phyloP scores from a whole-genome alignment of 2,888 invertebrate species.

The Troglohyphantes excavatus region DNA sequence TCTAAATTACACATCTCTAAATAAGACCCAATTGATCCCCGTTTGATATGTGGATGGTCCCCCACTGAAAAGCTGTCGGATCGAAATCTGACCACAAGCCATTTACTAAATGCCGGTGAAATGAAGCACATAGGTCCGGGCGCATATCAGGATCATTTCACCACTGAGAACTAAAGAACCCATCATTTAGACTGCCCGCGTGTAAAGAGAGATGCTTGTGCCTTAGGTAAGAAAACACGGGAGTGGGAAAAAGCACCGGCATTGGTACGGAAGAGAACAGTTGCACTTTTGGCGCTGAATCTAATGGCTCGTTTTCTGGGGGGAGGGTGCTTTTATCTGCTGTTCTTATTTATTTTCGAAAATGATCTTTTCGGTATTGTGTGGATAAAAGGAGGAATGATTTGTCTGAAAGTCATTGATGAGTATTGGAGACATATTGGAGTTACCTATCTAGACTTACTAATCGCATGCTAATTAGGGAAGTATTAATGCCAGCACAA shows the following conservation, averaged over 20 bases:
- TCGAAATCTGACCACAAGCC: constrained; percentile 57
- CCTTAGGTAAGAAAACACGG: not conserved
- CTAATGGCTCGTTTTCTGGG: not conserved
- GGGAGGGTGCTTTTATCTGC: not conserved
- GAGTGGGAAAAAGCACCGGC: constrained; percentile 14
- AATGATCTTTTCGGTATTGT: not conserved
- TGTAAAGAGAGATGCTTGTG: not conserved
- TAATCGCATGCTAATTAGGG: too few species aligned
- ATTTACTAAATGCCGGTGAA: constrained; percentile 53
- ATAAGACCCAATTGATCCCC: too few species aligned
- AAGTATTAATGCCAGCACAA: too few species aligned
- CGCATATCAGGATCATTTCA: constrained; percentile 34
- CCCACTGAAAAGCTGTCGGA: not conserved
- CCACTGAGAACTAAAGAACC: constrained; percentile 24
- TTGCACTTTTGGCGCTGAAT: constrained; percentile 26
- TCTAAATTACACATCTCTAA: too few species aligned
- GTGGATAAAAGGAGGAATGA: not conserved
- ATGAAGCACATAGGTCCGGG: constrained; percentile 49
- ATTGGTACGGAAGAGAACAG: constrained; percentile 35
- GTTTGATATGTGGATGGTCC: not conserved
- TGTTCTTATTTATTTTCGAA: not conserved
- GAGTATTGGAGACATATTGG: too few species aligned
- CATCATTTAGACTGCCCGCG: constrained; percentile 41
- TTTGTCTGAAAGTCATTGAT: too few species aligned
- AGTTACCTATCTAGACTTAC: too few species aligned